A percentile compares a stretch with the other conserved stretches of the same genome.
phyloP scores from a whole-genome alignment of 64 coral and sea anemone species.

The Stichodactyla mertensii region DNA sequence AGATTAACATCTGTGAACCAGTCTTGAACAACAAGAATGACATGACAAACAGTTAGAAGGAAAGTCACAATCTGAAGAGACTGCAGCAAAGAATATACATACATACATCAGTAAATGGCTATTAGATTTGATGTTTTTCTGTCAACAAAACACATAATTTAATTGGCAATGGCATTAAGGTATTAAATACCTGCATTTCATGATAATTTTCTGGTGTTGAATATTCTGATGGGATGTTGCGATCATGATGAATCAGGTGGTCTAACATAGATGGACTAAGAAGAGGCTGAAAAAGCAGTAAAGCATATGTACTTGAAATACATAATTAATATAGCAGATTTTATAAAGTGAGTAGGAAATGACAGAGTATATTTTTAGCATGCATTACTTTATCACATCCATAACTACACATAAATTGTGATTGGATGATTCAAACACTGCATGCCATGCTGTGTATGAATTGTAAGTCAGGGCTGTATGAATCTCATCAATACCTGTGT shows the following conservation, averaged over 20 bases:
- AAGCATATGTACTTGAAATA: neutral
- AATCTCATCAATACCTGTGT: slow-evolving; percentile 54
- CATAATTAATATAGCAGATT: neutral
- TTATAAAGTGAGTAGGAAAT: too few relatives aligned
- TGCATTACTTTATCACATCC: too few relatives aligned
- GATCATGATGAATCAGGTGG: slow-evolving; percentile 86
- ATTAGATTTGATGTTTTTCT: too few relatives aligned
- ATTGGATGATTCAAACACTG: too few relatives aligned
- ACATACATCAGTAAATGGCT: neutral
- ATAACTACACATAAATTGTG: too few relatives aligned
- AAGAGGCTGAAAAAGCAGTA: slow-evolving; percentile 42
- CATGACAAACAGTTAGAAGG: slow-evolving; percentile 86
- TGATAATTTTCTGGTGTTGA: slow-evolving; percentile 95
- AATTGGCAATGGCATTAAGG: neutral
- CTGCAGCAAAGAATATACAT: slow-evolving; percentile 27
- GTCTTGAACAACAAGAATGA: slow-evolving; percentile 89
- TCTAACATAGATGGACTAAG: slow-evolving; percentile 85
- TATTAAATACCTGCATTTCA: slow-evolving; percentile 86
- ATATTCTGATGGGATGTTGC: slow-evolving; percentile 86
- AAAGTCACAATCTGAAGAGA: slow-evolving; percentile 95
- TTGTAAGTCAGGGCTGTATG: too few relatives aligned
- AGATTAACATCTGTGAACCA: slow-evolving; percentile 90
- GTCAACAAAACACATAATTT: too few relatives aligned
- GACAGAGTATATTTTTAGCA: too few relatives aligned
- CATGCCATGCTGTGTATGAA: too few relatives aligned